A percentile compares a stretch with the other conserved stretches of the same genome.
These are phyloP conservation scores for Gorsachius goisagi DNA, from an alignment of 2,113 vertebrate species.

Conservation along the genomic window DNA sequence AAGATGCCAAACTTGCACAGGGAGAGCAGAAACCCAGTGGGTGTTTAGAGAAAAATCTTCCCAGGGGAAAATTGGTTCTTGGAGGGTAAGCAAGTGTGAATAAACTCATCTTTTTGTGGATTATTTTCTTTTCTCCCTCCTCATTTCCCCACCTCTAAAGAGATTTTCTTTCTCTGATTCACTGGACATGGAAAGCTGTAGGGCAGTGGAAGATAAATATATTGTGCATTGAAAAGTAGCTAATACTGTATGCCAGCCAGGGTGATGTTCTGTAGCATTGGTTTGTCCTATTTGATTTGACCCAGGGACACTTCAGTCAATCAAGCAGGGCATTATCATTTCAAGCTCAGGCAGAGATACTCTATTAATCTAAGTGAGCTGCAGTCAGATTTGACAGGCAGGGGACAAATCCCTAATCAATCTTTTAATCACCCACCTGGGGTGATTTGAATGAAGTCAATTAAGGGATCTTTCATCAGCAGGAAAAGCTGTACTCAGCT, in stretches of 20 bases:
- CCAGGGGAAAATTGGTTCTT: slow-evolving; percentile 7
- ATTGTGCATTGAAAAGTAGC: not conserved
- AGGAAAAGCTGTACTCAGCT: slow-evolving; percentile 23
- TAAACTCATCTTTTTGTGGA: not conserved
- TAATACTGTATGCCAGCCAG: not conserved
- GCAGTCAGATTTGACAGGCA: slow-evolving; percentile 32
- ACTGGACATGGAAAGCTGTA: not conserved
- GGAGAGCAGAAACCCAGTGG: not conserved
- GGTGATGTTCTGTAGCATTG: not conserved
- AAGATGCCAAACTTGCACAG: not conserved
- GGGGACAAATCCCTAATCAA: slow-evolving; percentile 55
- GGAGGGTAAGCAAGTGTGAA: slow-evolving; percentile 8
- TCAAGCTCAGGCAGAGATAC: not conserved
- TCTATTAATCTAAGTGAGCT: slow-evolving; percentile 17
- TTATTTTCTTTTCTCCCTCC: not conserved
- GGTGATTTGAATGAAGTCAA: slow-evolving; percentile 54
- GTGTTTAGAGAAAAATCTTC: slow-evolving; percentile 1
- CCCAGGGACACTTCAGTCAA: not conserved
- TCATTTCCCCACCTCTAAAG: not conserved
- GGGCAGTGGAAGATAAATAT: not conserved
- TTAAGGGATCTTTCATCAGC: slow-evolving; percentile 43
- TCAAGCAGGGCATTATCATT: slow-evolving; percentile 39
- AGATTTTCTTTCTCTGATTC: slow-evolving; percentile 7
- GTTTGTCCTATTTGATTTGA: slow-evolving; percentile 21
- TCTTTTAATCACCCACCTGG: slow-evolving; percentile 63